Base-by-base conservation (phyloP, 1,140 invertebrate species). In the Aphelenchoides avenae region DNA sequence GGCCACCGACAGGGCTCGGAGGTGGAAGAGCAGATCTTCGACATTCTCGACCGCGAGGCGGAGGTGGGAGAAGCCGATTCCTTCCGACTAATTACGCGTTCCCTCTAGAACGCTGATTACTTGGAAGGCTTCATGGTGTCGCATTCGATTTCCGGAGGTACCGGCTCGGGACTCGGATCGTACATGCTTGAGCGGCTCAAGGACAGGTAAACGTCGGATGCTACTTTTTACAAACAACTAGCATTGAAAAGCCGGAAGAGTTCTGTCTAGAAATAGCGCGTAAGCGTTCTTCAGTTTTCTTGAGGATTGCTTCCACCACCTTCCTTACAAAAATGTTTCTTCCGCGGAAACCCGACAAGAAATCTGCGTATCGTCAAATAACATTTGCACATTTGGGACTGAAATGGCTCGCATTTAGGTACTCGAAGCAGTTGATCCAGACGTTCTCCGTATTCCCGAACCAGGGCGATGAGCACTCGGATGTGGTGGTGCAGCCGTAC, bases 401-500 rank as follows among this genome's bases (percentile, higher is more conserved):
- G 15, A 9, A 9, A 29, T 55, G 24, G 18, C n/a, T 47, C n/a
- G 18, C 27, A 15, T 71, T 43, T 49, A 81, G 79, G 61, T 98
- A 92, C 81, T 92, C 92, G 1, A 97, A 98, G 78, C 98, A 98
- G 77, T 79, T 97, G 3, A 88, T 97, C 18, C 89, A 98, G 81
- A 96, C 93, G 0, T 99, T 97, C 78, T 97, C 92, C 74, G 94
- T 99, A 0, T 99, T 99, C 79, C 94, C 94, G 0, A 97, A 96
- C 81, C 18, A 42, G 47, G 57, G 41, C 58, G 91, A 96, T 60
- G 85, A 62, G 70, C 26, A 30, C 41, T 89, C 90, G 78, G 94
- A 99, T 81, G 94, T 99, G 20, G 93, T 99, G 0, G 94, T 98
- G 1, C 92, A 97, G 77, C 94, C 94, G 0, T 99, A 99, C 79